These are phyloP conservation scores for Solen grandis DNA, from an alignment of 1,140 invertebrate genomes.

Conservation along the genomic window DNA sequence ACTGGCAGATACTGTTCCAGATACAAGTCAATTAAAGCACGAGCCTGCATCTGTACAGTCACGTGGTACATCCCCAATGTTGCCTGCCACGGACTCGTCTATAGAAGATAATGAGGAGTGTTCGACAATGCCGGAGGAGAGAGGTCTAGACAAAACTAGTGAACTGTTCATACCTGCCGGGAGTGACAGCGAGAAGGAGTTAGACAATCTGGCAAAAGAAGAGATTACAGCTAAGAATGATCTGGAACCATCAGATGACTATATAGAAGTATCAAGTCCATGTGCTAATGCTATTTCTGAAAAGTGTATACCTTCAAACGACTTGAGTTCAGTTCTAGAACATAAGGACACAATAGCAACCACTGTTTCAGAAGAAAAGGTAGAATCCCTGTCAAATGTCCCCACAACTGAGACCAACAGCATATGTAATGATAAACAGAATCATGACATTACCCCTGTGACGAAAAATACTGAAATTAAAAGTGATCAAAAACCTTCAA, in stretches of 20 bases:
- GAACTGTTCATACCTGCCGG: background rate
- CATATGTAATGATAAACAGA: background rate
- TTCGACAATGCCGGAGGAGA: constrained; percentile 30
- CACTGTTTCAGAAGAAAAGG: background rate
- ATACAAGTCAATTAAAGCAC: constrained; percentile 53
- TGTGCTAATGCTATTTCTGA: background rate
- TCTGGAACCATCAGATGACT: too few species aligned
- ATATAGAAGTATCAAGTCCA: background rate
- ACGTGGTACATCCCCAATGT: constrained; percentile 76
- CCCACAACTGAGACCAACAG: background rate
- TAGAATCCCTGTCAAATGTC: background rate
- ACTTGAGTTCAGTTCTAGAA: background rate
- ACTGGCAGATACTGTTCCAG: background rate
- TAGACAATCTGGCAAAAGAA: background rate
- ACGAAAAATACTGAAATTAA: background rate
- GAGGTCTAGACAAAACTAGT: background rate
- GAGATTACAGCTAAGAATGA: background rate
- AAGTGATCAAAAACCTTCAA: background rate
- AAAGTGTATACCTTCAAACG: background rate
- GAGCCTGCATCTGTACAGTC: constrained; percentile 72
- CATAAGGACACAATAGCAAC: background rate
- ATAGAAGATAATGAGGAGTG: constrained; percentile 54
- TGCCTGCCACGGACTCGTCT: constrained; percentile 60
- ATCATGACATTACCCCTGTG: background rate
- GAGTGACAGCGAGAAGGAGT: background rate